Percentiles rank a stretch among this genome's conserved stretches.
These are phyloP conservation scores for Drosophila barbarae DNA, from an alignment of 2,888 invertebrate genomes.

Conservation along the genomic window DNA sequence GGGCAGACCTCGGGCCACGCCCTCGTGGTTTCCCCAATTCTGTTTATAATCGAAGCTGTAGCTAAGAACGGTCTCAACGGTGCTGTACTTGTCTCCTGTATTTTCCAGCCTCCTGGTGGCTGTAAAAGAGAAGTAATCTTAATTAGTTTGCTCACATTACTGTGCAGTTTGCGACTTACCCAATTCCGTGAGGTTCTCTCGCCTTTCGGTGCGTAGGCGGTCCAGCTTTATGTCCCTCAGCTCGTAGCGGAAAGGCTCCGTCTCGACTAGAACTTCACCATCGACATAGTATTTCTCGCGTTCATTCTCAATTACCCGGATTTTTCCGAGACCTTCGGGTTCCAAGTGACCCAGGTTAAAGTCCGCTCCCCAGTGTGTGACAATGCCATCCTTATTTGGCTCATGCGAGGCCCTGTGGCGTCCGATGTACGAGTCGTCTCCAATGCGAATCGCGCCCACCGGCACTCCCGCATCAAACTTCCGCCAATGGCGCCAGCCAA, in stretches of 20 bases:
- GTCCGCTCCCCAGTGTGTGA: constrained; percentile 75
- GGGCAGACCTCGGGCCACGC: constrained; percentile 78
- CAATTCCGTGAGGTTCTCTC: constrained; percentile 81
- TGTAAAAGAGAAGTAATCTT: constrained; percentile 22
- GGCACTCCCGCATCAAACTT: constrained; percentile 84
- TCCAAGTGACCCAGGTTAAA: constrained; percentile 85
- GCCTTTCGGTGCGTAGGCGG: constrained; percentile 81
- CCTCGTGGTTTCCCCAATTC: constrained; percentile 89
- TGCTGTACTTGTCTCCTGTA: constrained; percentile 82
- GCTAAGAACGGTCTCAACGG: constrained; percentile 86
- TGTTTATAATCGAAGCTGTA: constrained; percentile 86
- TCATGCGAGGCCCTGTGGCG: constrained; percentile 72
- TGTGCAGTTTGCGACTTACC: constrained; percentile 78
- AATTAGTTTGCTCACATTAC: not conserved
- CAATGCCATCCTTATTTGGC: constrained; percentile 41
- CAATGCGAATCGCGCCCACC: constrained; percentile 83
- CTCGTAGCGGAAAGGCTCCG: constrained; percentile 89
- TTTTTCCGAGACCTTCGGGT: constrained; percentile 85
- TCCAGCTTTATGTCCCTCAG: constrained; percentile 85
- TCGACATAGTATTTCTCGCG: constrained; percentile 82
- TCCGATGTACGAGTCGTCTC: constrained; percentile 80
- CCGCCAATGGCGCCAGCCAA: constrained; percentile 88
- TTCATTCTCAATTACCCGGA: constrained; percentile 84
- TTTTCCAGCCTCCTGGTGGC: constrained; percentile 80
- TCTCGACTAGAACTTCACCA: constrained; percentile 89